Evolutionary conservation across 2,888 invertebrate genomes (phyloP).

Genomic region (Ernsta delagoae): DNA sequence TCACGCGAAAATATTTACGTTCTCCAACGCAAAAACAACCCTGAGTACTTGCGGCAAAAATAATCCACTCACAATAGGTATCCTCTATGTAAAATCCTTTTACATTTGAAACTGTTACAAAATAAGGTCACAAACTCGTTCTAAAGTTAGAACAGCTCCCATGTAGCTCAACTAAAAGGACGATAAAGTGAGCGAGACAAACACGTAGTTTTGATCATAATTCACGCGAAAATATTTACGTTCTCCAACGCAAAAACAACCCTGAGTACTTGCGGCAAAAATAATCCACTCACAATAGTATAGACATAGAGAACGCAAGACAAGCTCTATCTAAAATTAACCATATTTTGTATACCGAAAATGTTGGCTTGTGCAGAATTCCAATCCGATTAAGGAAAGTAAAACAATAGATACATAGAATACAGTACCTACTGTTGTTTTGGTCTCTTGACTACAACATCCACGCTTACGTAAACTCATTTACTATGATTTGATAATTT

Average conservation of each 20-base stretch:
- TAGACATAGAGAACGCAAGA: not conserved
- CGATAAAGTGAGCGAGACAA: slow-evolving; percentile 39
- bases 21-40: slow-evolving; percentile 31
- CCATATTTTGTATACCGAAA: too few species aligned
- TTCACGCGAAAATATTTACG: slow-evolving; percentile 52
- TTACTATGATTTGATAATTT: too few species aligned
- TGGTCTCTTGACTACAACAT: too few species aligned
- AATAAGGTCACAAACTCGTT: slow-evolving; percentile 17
- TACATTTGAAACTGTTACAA: slow-evolving; percentile 8
- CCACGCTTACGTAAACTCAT: too few species aligned
- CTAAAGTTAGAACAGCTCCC: slow-evolving; percentile 25
- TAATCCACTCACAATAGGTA: not conserved
- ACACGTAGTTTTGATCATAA: slow-evolving; percentile 45
- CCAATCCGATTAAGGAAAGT: too few species aligned
- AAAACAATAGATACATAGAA: too few species aligned
- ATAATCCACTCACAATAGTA: slow-evolving; percentile 6
- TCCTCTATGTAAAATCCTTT: not conserved
- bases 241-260: slow-evolving; percentile 31
- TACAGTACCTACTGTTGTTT: too few species aligned
- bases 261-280: slow-evolving; percentile 9
- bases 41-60: slow-evolving; percentile 12
- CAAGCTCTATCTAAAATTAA: not conserved
- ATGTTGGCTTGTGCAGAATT: too few species aligned
- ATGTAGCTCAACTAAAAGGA: slow-evolving; percentile 30
- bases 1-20: slow-evolving; percentile 51